Conservation (phyloP, 23 tunicate genomes). For the Ascidia mentula region DNA sequence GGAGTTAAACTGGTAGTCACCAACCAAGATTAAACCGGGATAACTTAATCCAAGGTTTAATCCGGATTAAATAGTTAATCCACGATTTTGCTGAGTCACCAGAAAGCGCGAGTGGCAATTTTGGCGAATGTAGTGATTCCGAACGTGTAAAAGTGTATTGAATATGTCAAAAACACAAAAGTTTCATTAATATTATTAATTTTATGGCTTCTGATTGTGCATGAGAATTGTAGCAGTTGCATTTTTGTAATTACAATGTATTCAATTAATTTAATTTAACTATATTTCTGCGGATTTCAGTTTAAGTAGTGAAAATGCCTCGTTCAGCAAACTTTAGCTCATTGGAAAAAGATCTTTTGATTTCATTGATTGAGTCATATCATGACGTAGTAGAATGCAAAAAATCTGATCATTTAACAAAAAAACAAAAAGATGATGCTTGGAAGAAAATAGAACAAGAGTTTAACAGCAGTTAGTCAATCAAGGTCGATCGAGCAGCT, state of each 20-base stretch:
- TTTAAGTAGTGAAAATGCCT: not conserved
- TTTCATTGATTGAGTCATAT: not conserved
- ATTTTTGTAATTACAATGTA: too few relatives aligned
- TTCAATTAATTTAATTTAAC: too few relatives aligned
- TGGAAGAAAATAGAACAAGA: not conserved
- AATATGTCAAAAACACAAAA: too few relatives aligned
- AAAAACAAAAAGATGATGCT: not conserved
- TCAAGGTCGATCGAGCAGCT: not conserved
- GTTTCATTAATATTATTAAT: too few relatives aligned
- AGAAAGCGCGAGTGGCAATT: not conserved
- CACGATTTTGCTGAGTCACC: not conserved
- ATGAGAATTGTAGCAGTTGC: too few relatives aligned
- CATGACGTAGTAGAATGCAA: not conserved
- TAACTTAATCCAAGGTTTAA: not conserved
- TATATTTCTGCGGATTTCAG: too few relatives aligned
- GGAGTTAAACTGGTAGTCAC: not conserved
- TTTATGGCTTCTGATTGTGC: too few relatives aligned
- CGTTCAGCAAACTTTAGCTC: not conserved
- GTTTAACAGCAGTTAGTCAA: not conserved
- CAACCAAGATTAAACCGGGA: constrained; percentile 4
- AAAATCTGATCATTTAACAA: not conserved
- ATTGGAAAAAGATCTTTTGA: not conserved
- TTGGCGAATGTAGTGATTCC: not conserved
- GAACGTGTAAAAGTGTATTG: too few relatives aligned
- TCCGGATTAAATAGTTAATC: not conserved